Base-by-base conservation (phyloP, 2,888 invertebrate genomes). In the Exocentrus adspersus region DNA sequence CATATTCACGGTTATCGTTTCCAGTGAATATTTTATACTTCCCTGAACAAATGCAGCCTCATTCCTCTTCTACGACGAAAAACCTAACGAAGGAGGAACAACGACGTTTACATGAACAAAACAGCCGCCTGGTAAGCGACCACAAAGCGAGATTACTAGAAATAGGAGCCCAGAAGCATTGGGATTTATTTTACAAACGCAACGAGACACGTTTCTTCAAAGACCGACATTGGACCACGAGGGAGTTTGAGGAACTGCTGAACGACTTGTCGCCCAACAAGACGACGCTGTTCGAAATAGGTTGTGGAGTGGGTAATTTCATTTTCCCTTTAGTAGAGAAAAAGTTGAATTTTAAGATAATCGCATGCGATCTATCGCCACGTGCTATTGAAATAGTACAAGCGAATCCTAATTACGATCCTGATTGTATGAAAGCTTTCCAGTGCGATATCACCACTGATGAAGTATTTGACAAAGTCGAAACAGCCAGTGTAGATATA, bases 261-360 rank as follows among this genome's bases (percentile, higher is more conserved):
- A 63, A 62, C 7, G 67, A 71, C 3, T 83, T 83, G 42, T 84
- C 85, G 1, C 85, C 32, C 10, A 20, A 19, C 2, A 48, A 73
- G 64, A 72, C 77, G 62, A 80, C 83, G 9, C 84, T 93, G 53
- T 83, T 94, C 16, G 97, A 98, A 84, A 88, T 96, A 4, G 97
- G 97, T 0, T 97, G 97, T 81, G 98, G 99, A 2, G 98, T 97
- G 6, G 99, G 99, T 0, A 99, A 99, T 84, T 92, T 98, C 80
- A 86, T 98, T 48, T 98, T 92, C 82, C 98, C 98, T 0, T 81
- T 99, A 51, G 81, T 97, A 0, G 90, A 93, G 77, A 94, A 94
- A 75, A 89, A 91, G 0, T 85, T 86, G 57, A 87, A 89, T 69
- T 87, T 90, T 71, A 91, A 89, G 78, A 87, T 92, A 70, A 91